A percentile compares a stretch with the other conserved stretches of the same genome.
phyloP scores from a whole-genome alignment of 2,888 invertebrate species.

The Metellina segmentata region DNA sequence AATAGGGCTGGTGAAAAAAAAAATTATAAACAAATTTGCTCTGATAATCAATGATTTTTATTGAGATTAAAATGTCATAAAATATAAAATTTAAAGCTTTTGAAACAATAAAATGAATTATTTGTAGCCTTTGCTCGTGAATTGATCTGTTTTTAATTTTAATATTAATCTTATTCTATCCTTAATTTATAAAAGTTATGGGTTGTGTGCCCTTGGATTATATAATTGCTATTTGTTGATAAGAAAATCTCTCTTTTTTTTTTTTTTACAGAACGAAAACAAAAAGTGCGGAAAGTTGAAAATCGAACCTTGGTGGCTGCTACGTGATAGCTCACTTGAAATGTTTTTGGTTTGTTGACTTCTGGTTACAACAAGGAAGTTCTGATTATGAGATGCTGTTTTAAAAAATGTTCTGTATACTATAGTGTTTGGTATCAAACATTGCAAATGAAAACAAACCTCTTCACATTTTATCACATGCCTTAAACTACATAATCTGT shows the following conservation, averaged over 20 bases:
- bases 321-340: slow-evolving; percentile 2
- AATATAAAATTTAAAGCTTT: neutral
- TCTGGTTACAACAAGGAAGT: too few relatives aligned
- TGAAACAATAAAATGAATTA: neutral
- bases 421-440: too few relatives aligned
- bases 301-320: slow-evolving; percentile 54
- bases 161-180: neutral
- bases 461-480: too few relatives aligned
- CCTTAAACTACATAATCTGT: too few relatives aligned
- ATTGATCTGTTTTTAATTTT: neutral
- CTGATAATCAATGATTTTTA: too few relatives aligned
- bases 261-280: slow-evolving; percentile 50
- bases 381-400: too few relatives aligned
- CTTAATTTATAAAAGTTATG: neutral
- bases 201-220: neutral
- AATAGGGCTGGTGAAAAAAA: too few relatives aligned
- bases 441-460: too few relatives aligned
- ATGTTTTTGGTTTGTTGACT: neutral
- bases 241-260: neutral
- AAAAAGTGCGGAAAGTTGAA: slow-evolving; percentile 59
- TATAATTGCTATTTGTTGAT: neutral
- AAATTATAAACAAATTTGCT: too few relatives aligned
- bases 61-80: too few relatives aligned
- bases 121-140: neutral
- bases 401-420: too few relatives aligned